Evolutionary conservation across 2,113 vertebrate species (phyloP).

Genomic region (Chionis minor): DNA sequence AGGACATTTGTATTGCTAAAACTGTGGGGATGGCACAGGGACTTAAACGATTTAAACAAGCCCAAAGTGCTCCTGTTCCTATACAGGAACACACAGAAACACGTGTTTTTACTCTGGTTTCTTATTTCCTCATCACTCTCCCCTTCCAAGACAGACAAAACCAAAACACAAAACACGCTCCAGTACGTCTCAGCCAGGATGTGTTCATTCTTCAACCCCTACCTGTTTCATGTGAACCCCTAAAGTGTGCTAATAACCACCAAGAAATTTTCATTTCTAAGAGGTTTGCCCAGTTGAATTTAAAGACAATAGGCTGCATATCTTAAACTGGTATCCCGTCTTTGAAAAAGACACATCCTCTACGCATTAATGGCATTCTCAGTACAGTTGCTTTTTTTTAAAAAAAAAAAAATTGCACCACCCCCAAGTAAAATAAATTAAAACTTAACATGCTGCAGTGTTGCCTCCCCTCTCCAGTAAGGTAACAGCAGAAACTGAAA

Average conservation of each 20-base stretch:
- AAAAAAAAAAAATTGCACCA: neutral
- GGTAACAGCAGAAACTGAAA: neutral
- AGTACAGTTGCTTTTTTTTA: fast-evolving
- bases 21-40: neutral
- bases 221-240: neutral
- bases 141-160: neutral
- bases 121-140: neutral
- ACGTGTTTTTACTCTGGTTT: neutral
- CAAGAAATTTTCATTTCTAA: neutral
- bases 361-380: neutral
- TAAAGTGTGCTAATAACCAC: neutral
- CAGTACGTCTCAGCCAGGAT: neutral
- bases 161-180: neutral
- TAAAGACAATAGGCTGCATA: neutral
- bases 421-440: neutral
- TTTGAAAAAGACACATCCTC: neutral
- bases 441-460: neutral
- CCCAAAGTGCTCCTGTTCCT: neutral
- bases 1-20: neutral
- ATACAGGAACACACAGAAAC: neutral
- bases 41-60: neutral
- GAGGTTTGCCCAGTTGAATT: neutral
- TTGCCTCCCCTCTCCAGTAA: neutral
- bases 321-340: neutral
- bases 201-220: neutral